Evolutionary conservation across 2,888 invertebrate species (phyloP), one percentile per base, ranked within the genome.

Genomic region (Drosophila subsilvestris): DNA sequence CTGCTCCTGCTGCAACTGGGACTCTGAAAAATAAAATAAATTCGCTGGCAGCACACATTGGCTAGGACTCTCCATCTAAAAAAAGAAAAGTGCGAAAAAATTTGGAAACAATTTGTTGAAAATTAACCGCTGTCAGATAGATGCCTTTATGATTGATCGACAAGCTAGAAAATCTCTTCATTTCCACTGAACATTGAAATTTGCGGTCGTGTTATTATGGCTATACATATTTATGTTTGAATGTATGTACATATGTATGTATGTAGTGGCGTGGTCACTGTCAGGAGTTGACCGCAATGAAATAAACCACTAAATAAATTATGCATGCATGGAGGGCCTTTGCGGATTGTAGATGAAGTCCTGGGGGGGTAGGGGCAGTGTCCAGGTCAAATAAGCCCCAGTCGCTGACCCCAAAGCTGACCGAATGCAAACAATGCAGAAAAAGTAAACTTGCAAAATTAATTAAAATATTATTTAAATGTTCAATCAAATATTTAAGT

Each of bases 261-360:
- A 79, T 68, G 55, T 65, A 53, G 60, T 7, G 29, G 37, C 6
- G 12, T 37, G 37, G 14, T 18, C 14, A 12, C 50, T n/a, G 50
- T 10, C 50, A 27, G 27, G 17, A 12, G 12, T 22, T 73, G 71
- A 86, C 85, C 87, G 27, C 87, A 77, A 58, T 54, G 74, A 49
- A 77, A 77, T 75, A 80, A 87, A 85, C 82, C 84, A 74, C 87
- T 77, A 85, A 87, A 82, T 80, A 87, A 85, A 87, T 87, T 75
- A 87, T 84, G 61, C 63, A 79, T 68, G 70, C 67, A 67, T 57
- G 58, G 69, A 9, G 27, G 75, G 61, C 68, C 71, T 76, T 67
- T 83, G 70, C 65, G 71, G 75, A 79, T 80, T 79, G 76, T 75
- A 77, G 79, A 14, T 37, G 14, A 2, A 37, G 37, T 37, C 37